Conservation (phyloP, 2,113 vertebrate genomes). For the Hiodon alosoides region DNA sequence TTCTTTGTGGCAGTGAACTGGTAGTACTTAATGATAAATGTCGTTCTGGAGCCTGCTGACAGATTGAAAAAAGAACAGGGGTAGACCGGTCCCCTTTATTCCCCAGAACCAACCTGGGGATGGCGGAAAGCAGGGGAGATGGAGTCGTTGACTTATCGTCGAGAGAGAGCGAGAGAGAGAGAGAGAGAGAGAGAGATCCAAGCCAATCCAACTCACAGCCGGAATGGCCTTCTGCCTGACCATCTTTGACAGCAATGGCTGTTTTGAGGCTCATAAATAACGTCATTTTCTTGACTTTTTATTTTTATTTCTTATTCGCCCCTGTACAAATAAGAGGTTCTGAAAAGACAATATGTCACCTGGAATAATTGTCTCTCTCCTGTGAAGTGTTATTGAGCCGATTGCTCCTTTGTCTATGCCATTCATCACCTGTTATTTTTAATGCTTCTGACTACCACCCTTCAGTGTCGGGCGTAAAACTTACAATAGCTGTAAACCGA, state of each 20-base stretch:
- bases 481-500: too few relatives aligned
- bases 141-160: neutral
- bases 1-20: neutral
- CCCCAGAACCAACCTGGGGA: neutral
- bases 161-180: neutral
- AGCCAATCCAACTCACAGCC: too few relatives aligned
- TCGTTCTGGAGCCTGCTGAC: neutral
- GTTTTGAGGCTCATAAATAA: conserved; percentile 8
- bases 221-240: too few relatives aligned
- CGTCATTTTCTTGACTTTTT: neutral
- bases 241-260: neutral
- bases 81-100: neutral
- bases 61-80: neutral
- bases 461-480: too few relatives aligned
- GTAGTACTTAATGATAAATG: neutral
- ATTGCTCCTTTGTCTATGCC: neutral
- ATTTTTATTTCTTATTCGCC: conserved; percentile 5
- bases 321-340: conserved; percentile 1
- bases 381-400: too few relatives aligned
- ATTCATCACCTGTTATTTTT: conserved; percentile 1
- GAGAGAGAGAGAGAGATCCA: too few relatives aligned
- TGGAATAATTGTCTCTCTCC: neutral
- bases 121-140: conserved; percentile 1
- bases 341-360: conserved; percentile 7
- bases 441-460: neutral